phyloP scores from a whole-genome alignment of 2,888 invertebrate genomes.

The Drosophila austrosaltans region DNA sequence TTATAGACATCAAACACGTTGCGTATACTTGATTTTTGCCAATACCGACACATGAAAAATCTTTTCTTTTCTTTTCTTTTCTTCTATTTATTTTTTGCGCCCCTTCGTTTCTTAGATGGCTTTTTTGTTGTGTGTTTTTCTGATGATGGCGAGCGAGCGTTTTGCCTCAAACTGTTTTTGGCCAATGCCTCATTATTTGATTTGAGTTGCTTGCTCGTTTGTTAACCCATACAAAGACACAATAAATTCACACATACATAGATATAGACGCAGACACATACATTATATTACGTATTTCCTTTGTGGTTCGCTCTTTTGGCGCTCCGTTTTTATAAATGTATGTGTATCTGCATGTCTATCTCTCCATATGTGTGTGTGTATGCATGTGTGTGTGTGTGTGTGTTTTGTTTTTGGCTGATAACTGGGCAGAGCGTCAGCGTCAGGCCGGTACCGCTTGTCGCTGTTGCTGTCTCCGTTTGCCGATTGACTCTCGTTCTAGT shows the following conservation, averaged over 20 bases:
- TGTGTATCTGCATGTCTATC: not conserved
- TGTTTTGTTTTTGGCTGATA: slow-evolving; percentile 58
- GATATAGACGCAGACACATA: not conserved
- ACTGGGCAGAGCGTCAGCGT: slow-evolving; percentile 43
- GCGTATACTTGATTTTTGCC: slow-evolving; percentile 69
- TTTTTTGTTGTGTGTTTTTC: slow-evolving; percentile 53
- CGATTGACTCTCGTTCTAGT: slow-evolving; percentile 54
- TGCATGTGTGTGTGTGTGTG: not conserved
- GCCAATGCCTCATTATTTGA: slow-evolving; percentile 68
- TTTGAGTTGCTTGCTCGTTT: slow-evolving; percentile 59
- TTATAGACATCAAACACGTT: slow-evolving; percentile 54
- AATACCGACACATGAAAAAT: slow-evolving; percentile 38
- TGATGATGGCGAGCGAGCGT: slow-evolving; percentile 72
- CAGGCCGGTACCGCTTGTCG: slow-evolving; percentile 54
- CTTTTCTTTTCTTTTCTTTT: not conserved
- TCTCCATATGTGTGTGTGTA: not conserved
- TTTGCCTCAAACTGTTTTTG: slow-evolving; percentile 76
- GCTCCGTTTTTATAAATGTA: slow-evolving; percentile 57
- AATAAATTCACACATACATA: slow-evolving; percentile 16
- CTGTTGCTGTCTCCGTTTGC: slow-evolving; percentile 6
- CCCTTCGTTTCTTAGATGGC: not conserved
- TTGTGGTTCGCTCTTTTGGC: slow-evolving; percentile 40
- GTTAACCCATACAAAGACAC: slow-evolving; percentile 23
- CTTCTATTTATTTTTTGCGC: too few species aligned
- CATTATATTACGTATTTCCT: slow-evolving; percentile 20